Evolutionary conservation across 2,797 vertebrate species (phyloP).

Genomic region (Propithecus deckenii): DNA sequence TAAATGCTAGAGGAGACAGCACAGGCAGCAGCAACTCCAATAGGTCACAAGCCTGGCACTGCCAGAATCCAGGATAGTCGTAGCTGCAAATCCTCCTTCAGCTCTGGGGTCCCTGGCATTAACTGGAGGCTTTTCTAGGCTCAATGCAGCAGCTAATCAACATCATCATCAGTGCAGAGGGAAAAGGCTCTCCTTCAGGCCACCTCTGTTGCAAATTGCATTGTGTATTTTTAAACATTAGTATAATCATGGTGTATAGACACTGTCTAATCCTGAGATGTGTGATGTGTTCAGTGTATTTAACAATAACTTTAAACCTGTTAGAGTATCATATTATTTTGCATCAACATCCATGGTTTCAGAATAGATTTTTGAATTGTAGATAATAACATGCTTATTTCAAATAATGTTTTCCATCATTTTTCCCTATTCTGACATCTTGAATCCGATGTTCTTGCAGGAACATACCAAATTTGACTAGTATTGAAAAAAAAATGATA

Average conservation of each 20-base stretch:
- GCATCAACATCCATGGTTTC: neutral
- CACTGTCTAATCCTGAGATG: neutral
- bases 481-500: neutral
- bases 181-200: neutral
- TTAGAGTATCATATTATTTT: neutral
- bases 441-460: neutral
- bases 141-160: neutral
- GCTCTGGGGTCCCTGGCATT: neutral
- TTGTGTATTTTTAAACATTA: neutral
- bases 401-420: neutral
- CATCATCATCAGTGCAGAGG: neutral
- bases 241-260: neutral
- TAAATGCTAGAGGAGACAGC: neutral
- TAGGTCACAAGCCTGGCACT: neutral
- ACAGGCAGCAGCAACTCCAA: neutral
- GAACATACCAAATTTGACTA: neutral
- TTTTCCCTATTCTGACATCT: neutral
- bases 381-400: neutral
- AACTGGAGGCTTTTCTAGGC: neutral
- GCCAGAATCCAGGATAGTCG: neutral
- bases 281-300: neutral
- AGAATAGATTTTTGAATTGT: neutral
- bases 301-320: neutral
- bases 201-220: neutral
- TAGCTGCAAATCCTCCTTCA: neutral